Conservation (phyloP, 2,888 invertebrate genomes). For the Plutella xylostella region DNA sequence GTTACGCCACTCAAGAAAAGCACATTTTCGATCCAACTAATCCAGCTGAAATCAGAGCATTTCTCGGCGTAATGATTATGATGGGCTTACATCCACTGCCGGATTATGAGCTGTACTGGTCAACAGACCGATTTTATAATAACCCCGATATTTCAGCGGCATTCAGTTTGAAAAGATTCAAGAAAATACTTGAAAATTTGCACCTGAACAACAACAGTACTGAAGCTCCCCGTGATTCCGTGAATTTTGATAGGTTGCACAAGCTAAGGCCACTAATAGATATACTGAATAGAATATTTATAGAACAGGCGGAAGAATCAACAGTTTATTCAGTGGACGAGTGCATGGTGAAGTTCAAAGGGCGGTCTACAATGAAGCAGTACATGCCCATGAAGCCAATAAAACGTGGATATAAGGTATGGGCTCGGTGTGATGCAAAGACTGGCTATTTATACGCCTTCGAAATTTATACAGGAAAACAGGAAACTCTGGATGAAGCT, state of each 20-base stretch:
- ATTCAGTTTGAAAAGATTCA: slow-evolving; percentile 23
- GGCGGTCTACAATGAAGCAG: slow-evolving; percentile 19
- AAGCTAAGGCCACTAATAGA: slow-evolving; percentile 21
- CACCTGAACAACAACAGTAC: slow-evolving; percentile 21
- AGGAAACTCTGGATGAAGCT: slow-evolving; percentile 18
- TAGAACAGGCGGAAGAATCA: slow-evolving; percentile 17
- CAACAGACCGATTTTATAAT: slow-evolving; percentile 23
- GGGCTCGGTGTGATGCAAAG: slow-evolving; percentile 9
- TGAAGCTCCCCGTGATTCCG: slow-evolving; percentile 19
- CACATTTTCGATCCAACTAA: slow-evolving; percentile 18
- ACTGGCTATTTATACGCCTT: slow-evolving; percentile 14
- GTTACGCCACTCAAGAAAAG: slow-evolving; percentile 22
- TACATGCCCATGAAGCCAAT: slow-evolving; percentile 23
- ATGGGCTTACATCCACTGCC: slow-evolving; percentile 27
- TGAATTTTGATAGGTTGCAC: slow-evolving; percentile 21
- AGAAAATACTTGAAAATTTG: slow-evolving; percentile 24
- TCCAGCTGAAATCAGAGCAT: slow-evolving; percentile 19
- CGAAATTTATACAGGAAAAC: slow-evolving; percentile 23
- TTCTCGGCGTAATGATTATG: slow-evolving; percentile 25
- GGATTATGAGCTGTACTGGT: slow-evolving; percentile 24
- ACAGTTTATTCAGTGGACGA: slow-evolving; percentile 21
- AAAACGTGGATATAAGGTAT: slow-evolving; percentile 12
- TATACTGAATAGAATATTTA: slow-evolving; percentile 20
- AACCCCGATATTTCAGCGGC: slow-evolving; percentile 22
- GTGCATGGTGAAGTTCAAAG: slow-evolving; percentile 27